Conservation (phyloP, 2,113 vertebrate genomes). For the Ibidorhyncha struthersii region DNA sequence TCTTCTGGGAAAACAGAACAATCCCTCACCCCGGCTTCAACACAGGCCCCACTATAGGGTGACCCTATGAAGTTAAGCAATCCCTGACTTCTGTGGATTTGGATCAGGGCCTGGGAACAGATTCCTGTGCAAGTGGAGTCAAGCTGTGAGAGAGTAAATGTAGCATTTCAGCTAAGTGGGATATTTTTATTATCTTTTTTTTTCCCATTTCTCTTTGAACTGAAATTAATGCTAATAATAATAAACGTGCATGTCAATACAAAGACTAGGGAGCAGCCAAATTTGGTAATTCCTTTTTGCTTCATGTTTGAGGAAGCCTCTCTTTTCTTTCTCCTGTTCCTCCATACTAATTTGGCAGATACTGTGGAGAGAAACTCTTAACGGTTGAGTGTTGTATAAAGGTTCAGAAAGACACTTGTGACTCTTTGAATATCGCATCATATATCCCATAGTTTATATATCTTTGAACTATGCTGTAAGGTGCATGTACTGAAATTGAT, state of each 20-base stretch:
- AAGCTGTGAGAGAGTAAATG: neutral
- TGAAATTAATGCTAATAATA: neutral
- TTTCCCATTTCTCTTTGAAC: neutral
- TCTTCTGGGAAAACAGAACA: neutral
- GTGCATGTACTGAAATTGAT: neutral
- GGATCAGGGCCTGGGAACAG: neutral
- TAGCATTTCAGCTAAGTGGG: neutral
- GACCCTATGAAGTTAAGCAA: neutral
- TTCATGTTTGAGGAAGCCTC: neutral
- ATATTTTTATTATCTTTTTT: neutral
- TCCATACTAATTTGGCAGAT: neutral
- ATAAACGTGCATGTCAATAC: neutral
- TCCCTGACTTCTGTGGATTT: neutral
- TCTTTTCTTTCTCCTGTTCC: neutral
- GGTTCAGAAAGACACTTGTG: neutral
- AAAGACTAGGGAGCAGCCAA: neutral
- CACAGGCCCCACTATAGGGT: neutral
- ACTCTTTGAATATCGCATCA: neutral
- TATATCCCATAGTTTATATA: neutral
- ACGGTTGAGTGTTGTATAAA: neutral
- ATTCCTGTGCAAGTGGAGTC: neutral
- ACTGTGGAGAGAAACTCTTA: neutral
- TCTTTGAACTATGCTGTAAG: neutral
- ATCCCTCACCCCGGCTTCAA: neutral
- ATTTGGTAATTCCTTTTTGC: neutral